A percentile compares a stretch with the other conserved stretches of the same genome.
Evolutionary conservation across 2,888 invertebrate species (phyloP).

Genomic region (Apamea anceps): DNA sequence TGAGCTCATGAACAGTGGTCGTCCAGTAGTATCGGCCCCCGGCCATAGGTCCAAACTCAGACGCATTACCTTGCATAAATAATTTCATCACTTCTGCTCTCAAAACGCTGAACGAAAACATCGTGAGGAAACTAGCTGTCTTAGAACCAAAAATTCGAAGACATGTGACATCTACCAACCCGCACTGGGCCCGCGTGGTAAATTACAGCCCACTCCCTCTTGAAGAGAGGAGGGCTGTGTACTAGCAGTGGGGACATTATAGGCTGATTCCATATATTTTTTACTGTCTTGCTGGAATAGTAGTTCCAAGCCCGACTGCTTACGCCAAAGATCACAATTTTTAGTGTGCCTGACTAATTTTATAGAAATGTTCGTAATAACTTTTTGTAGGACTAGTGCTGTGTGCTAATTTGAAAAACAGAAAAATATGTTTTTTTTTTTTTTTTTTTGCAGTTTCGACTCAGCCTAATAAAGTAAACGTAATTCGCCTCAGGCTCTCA

Average conservation of each 20-base stretch:
- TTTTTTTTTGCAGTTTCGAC: constrained; percentile 55
- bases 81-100: neutral
- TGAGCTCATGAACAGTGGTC: too few species aligned
- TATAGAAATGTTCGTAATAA: neutral
- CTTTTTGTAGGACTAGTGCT: neutral
- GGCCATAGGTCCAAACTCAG: neutral
- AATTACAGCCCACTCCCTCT: too few species aligned
- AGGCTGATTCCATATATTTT: too few species aligned
- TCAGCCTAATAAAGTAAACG: constrained; percentile 68
- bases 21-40: too few species aligned
- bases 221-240: neutral
- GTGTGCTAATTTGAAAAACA: constrained; percentile 36
- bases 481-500: constrained; percentile 73
- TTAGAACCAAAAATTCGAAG: neutral
- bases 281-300: neutral
- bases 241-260: neutral
- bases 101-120: neutral
- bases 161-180: neutral
- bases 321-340: neutral
- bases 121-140: neutral
- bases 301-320: neutral
- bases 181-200: neutral
- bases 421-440: constrained; percentile 36
- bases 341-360: neutral
- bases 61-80: neutral